These are phyloP conservation scores for Pseudomyrmex cubaensis DNA, from an alignment of 1,140 invertebrate species.

Conservation along the genomic window DNA sequence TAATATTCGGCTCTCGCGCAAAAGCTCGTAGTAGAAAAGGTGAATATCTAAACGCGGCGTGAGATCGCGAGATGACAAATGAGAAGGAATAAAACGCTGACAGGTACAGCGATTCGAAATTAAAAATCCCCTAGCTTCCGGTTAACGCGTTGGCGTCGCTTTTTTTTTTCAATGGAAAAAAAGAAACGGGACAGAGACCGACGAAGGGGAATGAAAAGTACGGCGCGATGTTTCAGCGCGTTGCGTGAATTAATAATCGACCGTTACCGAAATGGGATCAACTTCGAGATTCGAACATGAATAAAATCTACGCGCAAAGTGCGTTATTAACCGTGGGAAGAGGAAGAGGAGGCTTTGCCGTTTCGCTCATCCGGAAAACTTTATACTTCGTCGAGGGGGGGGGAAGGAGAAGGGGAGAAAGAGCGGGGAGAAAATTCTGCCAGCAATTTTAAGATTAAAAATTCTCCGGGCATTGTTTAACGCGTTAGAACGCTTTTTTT, in stretches of 20 bases:
- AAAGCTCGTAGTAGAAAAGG: background rate
- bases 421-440: too few relatives aligned
- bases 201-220: conserved; percentile 15
- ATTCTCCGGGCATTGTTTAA: too few relatives aligned
- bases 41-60: conserved; percentile 7
- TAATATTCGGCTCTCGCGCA: conserved; percentile 23
- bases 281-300: background rate
- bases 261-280: background rate
- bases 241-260: conserved; percentile 51
- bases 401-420: too few relatives aligned
- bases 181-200: background rate
- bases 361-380: background rate
- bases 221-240: background rate
- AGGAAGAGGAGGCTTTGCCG: too few relatives aligned
- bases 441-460: too few relatives aligned
- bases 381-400: background rate
- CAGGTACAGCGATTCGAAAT: conserved; percentile 48
- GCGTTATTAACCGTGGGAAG: background rate
- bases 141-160: conserved; percentile 2
- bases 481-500: too few relatives aligned
- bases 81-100: conserved; percentile 40
- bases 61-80: conserved; percentile 36
- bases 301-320: background rate
- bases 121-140: conserved; percentile 40
- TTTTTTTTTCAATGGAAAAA: background rate